Evolutionary conservation across 1,140 invertebrate species (phyloP), one percentile per base, ranked within the genome.

Genomic region (Ephestia elutella): DNA sequence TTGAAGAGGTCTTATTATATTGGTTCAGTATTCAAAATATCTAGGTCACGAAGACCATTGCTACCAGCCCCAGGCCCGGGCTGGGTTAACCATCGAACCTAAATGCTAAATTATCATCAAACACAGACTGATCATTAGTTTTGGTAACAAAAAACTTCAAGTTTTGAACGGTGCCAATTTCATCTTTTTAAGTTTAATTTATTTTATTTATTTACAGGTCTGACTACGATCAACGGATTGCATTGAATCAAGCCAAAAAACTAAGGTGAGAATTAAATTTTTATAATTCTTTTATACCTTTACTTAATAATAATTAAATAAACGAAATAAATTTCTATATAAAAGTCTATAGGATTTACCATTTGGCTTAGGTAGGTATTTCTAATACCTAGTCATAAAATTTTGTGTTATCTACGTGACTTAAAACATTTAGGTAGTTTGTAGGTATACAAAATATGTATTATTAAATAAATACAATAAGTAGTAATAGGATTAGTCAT

Each of bases 41-140:
- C 84, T 87, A 87, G 79, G 75, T 80, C 80, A 85, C 84, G 84
- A 82, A 85, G 76, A 78, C 64, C 68, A 74, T 77, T 81, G 80
- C 74, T 68, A 68, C 62, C 67, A 77, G 82, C 79, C 83, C 60
- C 59, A 68, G 82, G 81, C 72, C 30, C 9, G 30, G 30, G 3
- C 30, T 32, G 30, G 30, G 30, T 60, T 73, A 74, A 78, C 73
- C 76, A 80, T 77, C 73, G 70, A 80, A 78, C 68, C 70, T 78
- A 77, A 80, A 83, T 82, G 80, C 72, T 73, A 85, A 87, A 87
- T 83, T 80, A 80, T 79, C 56, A 63, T 59, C 66, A 75, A 80
- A 80, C 66, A 60, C 71, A 71, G 72, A 64, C 73, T 77, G 80
- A 81, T 84, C 59, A 80, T 76, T 69, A 75, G 73, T 74, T 73